phyloP scores from a whole-genome alignment of 2,113 vertebrate species.

The Boleophthalmus pectinirostris region DNA sequence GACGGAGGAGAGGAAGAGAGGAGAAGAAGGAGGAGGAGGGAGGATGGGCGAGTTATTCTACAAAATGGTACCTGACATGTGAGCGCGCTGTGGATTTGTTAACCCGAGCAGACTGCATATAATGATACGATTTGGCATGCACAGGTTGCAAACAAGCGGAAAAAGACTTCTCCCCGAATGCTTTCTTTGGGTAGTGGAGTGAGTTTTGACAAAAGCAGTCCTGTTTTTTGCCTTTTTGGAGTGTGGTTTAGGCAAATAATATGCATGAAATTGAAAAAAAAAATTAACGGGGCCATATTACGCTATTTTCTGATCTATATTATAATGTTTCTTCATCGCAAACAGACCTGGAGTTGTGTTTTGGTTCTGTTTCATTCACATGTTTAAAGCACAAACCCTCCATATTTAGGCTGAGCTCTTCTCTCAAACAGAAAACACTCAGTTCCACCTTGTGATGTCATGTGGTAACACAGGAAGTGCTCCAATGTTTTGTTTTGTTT shows the following conservation, averaged over 20 bases:
- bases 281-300: too few relatives aligned
- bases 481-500: too few relatives aligned
- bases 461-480: too few relatives aligned
- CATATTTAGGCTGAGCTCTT: too few relatives aligned
- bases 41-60: slow-evolving; percentile 11
- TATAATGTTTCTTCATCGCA: too few relatives aligned
- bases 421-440: too few relatives aligned
- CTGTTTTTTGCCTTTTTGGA: background rate
- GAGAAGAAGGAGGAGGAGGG: slow-evolving; percentile 11
- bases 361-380: too few relatives aligned
- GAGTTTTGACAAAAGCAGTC: background rate
- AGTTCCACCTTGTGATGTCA: too few relatives aligned
- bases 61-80: slow-evolving; percentile 13
- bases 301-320: too few relatives aligned
- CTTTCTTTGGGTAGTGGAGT: slow-evolving; percentile 6
- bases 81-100: slow-evolving; percentile 12
- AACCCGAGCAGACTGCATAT: background rate
- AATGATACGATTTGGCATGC: slow-evolving; percentile 37
- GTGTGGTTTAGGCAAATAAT: background rate
- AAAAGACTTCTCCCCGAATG: slow-evolving; percentile 8
- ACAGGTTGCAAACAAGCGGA: slow-evolving; percentile 15
- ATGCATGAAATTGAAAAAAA: background rate
- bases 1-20: slow-evolving; percentile 19
- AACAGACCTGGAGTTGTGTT: too few relatives aligned
- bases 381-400: too few relatives aligned